These are phyloP conservation scores for Dromius quadrimaculatus DNA, from an alignment of 2,888 invertebrate genomes.

Conservation along the genomic window DNA sequence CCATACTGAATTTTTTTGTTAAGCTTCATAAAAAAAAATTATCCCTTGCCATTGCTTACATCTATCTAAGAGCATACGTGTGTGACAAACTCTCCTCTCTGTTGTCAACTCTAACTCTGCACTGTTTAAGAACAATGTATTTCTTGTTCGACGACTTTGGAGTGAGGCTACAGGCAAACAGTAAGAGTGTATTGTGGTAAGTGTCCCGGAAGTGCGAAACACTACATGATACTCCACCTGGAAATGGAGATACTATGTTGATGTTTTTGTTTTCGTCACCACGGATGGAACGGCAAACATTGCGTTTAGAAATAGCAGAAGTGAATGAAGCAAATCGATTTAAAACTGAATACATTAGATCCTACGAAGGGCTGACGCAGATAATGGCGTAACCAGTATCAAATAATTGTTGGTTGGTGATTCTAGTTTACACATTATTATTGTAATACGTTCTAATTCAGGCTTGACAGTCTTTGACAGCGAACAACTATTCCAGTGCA, in stretches of 20 bases:
- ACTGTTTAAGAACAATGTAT: conserved; percentile 46
- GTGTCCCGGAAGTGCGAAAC: conserved; percentile 22
- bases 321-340: not conserved
- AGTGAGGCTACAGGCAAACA: not conserved
- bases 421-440: no score
- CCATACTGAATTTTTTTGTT: no score
- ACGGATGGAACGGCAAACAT: conserved; percentile 18
- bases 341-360: no score
- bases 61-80: conserved; percentile 1
- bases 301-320: not conserved
- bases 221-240: not conserved
- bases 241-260: conserved; percentile 32
- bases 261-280: conserved; percentile 30
- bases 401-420: no score
- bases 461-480: no score
- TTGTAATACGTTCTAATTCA: no score
- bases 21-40: no score
- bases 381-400: no score
- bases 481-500: no score
- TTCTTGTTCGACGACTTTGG: conserved; percentile 30
- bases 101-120: conserved; percentile 33
- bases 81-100: conserved; percentile 11
- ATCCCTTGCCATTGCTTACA: no score
- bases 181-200: conserved; percentile 38
- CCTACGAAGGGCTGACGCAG: no score